Percentiles rank a stretch among this genome's conserved stretches.
phyloP scores from a whole-genome alignment of 2,113 vertebrate genomes.

The Corynorhinus townsendii region DNA sequence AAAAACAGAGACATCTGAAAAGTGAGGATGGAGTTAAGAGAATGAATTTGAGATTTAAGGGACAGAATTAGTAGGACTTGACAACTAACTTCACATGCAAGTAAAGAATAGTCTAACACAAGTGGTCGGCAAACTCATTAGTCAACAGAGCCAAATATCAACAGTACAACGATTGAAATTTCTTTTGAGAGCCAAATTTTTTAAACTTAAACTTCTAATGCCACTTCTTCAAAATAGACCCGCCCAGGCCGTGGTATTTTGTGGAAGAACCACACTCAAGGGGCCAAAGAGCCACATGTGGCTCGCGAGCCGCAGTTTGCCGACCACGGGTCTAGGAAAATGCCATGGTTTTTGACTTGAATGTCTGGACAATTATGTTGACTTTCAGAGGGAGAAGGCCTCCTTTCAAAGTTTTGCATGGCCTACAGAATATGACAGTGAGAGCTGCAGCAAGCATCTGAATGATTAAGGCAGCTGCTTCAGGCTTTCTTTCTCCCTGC shows the following conservation, averaged over 20 bases:
- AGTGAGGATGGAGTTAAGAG: background rate
- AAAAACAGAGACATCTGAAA: background rate
- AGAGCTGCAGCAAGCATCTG: background rate
- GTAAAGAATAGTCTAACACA: background rate
- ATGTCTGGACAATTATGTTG: background rate
- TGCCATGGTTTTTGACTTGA: background rate
- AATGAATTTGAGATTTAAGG: background rate
- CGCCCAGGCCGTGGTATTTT: too few species aligned
- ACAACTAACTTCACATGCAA: background rate
- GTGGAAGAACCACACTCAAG: too few species aligned
- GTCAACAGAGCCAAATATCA: too few species aligned
- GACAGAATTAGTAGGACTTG: background rate
- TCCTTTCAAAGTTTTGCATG: background rate
- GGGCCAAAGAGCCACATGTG: too few species aligned
- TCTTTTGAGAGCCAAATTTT: too few species aligned
- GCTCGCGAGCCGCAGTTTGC: too few species aligned
- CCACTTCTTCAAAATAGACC: too few species aligned
- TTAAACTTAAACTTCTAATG: too few species aligned
- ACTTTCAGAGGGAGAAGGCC: background rate
- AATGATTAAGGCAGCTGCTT: constrained; percentile 52
- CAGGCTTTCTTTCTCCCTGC: constrained; percentile 1
- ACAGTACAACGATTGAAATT: too few species aligned
- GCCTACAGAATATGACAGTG: background rate
- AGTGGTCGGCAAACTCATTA: too few species aligned
- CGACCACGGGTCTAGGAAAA: background rate